Conservation (phyloP, 1,140 invertebrate species). For the Ericerus pela region DNA sequence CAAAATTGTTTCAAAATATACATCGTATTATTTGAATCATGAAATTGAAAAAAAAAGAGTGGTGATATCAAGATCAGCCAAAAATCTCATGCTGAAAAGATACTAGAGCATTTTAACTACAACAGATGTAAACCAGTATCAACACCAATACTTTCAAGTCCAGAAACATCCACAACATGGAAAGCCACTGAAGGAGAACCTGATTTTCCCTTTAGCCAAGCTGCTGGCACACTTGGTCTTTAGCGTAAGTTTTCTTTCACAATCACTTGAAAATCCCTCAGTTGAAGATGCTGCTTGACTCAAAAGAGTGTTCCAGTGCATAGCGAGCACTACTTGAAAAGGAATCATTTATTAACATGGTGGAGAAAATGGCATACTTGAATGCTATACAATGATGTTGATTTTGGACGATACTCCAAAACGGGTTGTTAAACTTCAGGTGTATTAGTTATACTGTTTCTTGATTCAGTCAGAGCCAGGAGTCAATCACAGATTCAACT, state of each 20-base stretch:
- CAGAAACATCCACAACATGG: slow-evolving; percentile 19
- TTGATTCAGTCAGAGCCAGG: slow-evolving; percentile 28
- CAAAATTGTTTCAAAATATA: slow-evolving; percentile 1
- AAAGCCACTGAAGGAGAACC: slow-evolving; percentile 20
- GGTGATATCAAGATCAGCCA: slow-evolving; percentile 26
- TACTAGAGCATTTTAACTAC: slow-evolving; percentile 28
- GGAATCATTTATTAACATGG: slow-evolving; percentile 24
- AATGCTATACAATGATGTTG: slow-evolving; percentile 25
- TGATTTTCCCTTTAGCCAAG: slow-evolving; percentile 29
- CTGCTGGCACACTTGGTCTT: slow-evolving; percentile 27
- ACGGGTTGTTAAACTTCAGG: slow-evolving; percentile 26
- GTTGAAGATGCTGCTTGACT: slow-evolving; percentile 25
- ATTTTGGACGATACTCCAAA: slow-evolving; percentile 27
- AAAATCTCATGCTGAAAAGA: slow-evolving; percentile 26
- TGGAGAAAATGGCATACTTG: neutral
- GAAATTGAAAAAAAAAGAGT: slow-evolving; percentile 7
- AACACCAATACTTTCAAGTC: slow-evolving; percentile 28
- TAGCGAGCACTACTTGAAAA: slow-evolving; percentile 24
- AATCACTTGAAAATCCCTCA: slow-evolving; percentile 28
- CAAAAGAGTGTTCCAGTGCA: slow-evolving; percentile 28
- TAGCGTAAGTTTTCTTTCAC: slow-evolving; percentile 19
- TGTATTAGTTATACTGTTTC: slow-evolving; percentile 18
- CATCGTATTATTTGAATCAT: neutral
- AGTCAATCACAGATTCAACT: slow-evolving; percentile 22
- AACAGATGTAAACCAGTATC: slow-evolving; percentile 27